phyloP scores from a whole-genome alignment of 92 coral and sea anemone species.

The Parazoanthus darwini region DNA sequence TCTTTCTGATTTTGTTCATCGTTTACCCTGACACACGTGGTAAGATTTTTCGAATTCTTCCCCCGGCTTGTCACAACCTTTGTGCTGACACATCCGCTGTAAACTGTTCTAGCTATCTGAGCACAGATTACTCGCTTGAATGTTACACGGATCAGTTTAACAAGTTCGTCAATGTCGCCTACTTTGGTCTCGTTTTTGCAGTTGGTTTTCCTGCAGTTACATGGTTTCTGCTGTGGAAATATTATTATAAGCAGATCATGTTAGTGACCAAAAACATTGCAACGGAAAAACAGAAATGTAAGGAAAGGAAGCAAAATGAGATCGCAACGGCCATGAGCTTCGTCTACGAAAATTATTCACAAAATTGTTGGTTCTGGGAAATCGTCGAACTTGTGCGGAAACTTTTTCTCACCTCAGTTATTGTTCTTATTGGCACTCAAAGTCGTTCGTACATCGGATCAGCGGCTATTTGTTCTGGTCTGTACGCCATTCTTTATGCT shows the following conservation, averaged over 20 bases:
- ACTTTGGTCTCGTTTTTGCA: conserved; percentile 16
- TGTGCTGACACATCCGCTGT: not conserved
- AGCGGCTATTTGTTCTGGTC: not conserved
- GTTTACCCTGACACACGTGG: conserved; percentile 11
- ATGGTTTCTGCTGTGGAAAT: conserved; percentile 34
- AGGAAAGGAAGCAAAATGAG: too few species aligned
- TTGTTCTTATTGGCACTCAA: not conserved
- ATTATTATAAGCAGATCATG: not conserved
- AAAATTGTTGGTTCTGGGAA: not conserved
- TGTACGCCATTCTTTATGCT: not conserved
- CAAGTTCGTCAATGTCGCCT: conserved; percentile 1
- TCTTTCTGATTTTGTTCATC: not conserved
- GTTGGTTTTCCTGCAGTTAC: conserved; percentile 38
- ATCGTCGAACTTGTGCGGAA: not conserved
- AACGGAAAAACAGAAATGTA: too few species aligned
- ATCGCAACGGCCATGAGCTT: not conserved
- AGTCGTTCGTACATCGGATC: not conserved
- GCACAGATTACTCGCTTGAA: conserved; percentile 25
- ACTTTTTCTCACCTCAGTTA: not conserved
- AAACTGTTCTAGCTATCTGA: conserved; percentile 19
- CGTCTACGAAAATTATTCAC: not conserved
- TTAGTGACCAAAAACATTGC: too few species aligned
- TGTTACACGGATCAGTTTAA: conserved; percentile 14
- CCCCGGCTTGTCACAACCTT: conserved; percentile 17
- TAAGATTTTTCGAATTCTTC: conserved; percentile 20